Base-by-base conservation (phyloP, 2,888 invertebrate species). In the Ichneumoninae sp. region DNA sequence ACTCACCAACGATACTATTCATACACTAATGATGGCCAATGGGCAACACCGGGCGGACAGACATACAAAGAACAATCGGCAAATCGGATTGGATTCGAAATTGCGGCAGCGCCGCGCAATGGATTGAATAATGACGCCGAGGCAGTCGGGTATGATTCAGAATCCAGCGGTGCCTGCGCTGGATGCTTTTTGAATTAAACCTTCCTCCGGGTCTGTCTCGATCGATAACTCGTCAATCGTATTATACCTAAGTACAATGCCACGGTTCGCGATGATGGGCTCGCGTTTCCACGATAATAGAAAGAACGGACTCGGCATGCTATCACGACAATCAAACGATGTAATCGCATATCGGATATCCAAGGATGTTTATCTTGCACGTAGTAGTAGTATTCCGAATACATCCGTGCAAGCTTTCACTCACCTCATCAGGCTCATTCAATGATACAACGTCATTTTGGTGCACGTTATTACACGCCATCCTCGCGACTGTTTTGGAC, bases 241-340 rank as follows among this genome's bases (percentile, higher is more conserved):
- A 65, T 63, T 69, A 36, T 70, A 36, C 19, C 22, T 36, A 60
- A 47, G 69, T 50, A 57, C 57, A 44, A 60, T 65, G 44, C 74
- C 63, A 60, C 33, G 78, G 44, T 83, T 47, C 22, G 57, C 57
- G 36, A 47, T 74, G 81, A 81, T 81, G 66, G 77, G 73, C 65
- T 84, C 73, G 57, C 22, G 63, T 81, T 81, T 84, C 81, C 68
- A 76, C 81, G 81, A 81, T 84, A 77, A 84, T 84, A 78, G 84
- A 84, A 83, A 83, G 80, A 83, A 77, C 81, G 70, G 68, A 50
- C 66, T 44, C 57, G 44, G 63, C 83, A 73, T 84, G 83, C 83
- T 73, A 77, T 81, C 81, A 10, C 44, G 76, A 81, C 81, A 74
- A 84, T 84, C 83, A 54, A 81, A 69, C 60, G 63, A 74, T 77